Conservation (phyloP, 2,888 invertebrate species). For the Polyploca ridens region DNA sequence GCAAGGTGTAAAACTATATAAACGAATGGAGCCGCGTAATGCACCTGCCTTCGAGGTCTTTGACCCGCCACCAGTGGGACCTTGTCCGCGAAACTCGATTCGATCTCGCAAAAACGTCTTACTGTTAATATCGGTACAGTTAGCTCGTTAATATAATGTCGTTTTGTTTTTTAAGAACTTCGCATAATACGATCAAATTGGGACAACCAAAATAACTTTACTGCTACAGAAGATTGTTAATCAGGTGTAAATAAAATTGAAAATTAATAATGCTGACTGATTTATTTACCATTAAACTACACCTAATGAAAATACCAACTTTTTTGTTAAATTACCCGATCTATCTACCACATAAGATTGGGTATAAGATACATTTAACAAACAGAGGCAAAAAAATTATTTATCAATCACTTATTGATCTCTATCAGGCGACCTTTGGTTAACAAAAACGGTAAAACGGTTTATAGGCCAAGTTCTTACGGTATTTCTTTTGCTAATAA, state of each 20-base stretch:
- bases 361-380: too few relatives aligned
- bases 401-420: too few relatives aligned
- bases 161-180: not conserved
- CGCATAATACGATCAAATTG: not conserved
- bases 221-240: not conserved
- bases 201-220: not conserved
- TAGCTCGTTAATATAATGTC: conserved; percentile 15
- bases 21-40: conserved; percentile 29
- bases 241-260: too few relatives aligned
- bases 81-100: conserved; percentile 56
- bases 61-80: conserved; percentile 39
- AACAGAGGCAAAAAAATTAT: too few relatives aligned
- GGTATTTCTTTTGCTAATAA: not conserved
- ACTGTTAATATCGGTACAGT: conserved; percentile 55
- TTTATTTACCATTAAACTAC: too few relatives aligned
- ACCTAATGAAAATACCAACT: too few relatives aligned
- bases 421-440: not conserved
- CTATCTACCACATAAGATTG: too few relatives aligned
- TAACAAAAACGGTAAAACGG: not conserved
- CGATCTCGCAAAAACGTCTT: conserved; percentile 60
- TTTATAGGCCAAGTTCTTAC: not conserved
- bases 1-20: conserved; percentile 3
- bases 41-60: conserved; percentile 46
- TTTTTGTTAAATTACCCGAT: too few relatives aligned
- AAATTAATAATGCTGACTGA: too few relatives aligned